phyloP scores from a whole-genome alignment of 2,113 vertebrate species.

The Tetrao urogallus region DNA sequence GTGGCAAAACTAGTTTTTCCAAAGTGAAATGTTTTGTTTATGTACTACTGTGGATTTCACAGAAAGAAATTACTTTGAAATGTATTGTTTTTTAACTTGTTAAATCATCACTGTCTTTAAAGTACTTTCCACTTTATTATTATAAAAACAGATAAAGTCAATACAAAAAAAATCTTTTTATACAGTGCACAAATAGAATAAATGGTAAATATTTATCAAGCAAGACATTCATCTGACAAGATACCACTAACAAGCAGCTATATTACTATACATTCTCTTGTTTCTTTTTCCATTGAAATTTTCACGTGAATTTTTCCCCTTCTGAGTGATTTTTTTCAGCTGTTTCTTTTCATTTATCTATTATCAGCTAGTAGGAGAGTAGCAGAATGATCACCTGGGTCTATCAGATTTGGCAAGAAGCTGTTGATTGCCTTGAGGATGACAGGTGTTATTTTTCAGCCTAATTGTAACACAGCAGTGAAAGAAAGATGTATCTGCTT shows the following conservation, averaged over 20 bases:
- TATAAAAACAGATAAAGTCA: background rate
- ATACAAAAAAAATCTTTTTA: fast-evolving
- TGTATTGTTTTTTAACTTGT: background rate
- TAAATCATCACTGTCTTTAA: background rate
- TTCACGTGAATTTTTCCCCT: background rate
- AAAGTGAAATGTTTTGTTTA: background rate
- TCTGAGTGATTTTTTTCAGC: background rate
- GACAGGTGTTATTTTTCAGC: background rate
- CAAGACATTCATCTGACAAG: background rate
- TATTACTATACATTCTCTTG: background rate
- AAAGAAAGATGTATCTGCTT: background rate
- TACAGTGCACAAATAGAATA: background rate
- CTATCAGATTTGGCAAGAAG: background rate
- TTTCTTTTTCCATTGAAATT: background rate
- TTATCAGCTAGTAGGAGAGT: background rate
- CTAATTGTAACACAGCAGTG: background rate
- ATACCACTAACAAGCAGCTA: background rate
- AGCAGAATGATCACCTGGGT: background rate
- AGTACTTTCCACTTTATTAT: background rate
- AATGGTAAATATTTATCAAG: background rate
- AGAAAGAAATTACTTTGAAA: background rate
- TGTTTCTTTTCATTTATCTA: background rate
- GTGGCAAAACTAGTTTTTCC: background rate
- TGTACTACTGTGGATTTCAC: background rate
- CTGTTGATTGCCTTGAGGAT: background rate